phyloP scores from a whole-genome alignment of 2,797 vertebrate genomes.

The Acrossocheilus wenchowensis region DNA sequence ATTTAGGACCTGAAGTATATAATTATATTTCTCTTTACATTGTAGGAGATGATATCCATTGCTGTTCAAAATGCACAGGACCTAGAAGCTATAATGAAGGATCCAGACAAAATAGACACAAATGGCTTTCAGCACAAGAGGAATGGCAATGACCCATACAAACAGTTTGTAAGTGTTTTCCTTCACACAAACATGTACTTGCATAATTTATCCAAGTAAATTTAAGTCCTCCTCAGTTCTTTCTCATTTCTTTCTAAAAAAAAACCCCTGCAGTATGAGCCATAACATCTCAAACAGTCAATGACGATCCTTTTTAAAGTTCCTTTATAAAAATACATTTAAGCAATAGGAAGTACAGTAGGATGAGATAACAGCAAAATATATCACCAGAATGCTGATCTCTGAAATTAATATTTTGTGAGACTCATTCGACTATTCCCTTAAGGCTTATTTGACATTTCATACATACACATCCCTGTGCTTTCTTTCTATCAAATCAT shows the following conservation, averaged over 20 bases:
- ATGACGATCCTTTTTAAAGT: background rate
- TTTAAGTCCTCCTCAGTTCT: background rate
- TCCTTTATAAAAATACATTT: background rate
- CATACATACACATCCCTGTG: background rate
- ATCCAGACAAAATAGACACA: constrained; percentile 72
- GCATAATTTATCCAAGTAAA: background rate
- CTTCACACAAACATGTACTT: background rate
- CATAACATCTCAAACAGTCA: background rate
- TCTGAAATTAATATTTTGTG: no score
- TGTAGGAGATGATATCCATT: constrained; percentile 86
- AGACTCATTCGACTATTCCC: background rate
- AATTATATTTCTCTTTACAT: background rate
- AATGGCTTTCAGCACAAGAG: constrained; percentile 63
- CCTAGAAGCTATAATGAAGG: constrained; percentile 82
- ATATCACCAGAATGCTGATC: no score
- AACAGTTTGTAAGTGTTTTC: constrained; percentile 85
- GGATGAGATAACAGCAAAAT: background rate
- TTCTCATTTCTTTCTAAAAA: background rate
- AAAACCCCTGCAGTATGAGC: background rate
- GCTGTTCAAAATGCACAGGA: constrained; percentile 79
- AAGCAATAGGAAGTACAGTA: background rate
- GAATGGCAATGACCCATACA: constrained; percentile 77
- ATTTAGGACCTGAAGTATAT: background rate
- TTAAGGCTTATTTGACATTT: background rate
- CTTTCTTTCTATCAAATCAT: no score